Base-by-base conservation (phyloP, 2,888 invertebrate genomes). In the Nomada flava region DNA sequence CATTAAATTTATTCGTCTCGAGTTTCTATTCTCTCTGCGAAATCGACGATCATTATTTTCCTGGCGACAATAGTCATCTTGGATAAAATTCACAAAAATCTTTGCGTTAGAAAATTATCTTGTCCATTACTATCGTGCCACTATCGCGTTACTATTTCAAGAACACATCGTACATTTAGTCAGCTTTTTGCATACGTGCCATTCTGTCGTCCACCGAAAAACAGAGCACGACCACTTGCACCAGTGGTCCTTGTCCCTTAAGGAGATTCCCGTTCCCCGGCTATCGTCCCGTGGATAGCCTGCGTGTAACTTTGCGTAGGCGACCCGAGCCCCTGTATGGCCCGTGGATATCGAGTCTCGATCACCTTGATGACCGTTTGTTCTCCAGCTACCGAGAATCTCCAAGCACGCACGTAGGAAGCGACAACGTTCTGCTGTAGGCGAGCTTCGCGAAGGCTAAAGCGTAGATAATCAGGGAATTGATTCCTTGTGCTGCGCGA, bases 401-500 rank as follows among this genome's bases (percentile, higher is more conserved):
- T 53, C 59, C 68, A 72, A 47, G 71, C 53, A 57, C 59, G 63
- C 71, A 80, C 80, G 86, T 86, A 76, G 80, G 84, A 84, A 77
- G 79, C n/a, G 47, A 47, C 72, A 50, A 53, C 42, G 26, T 13
- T 60, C 15, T 47, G 42, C 62, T 78, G 84, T 86, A 84, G 86
- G 87, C 86, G 83, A 81, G 64, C 36, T 74, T 82, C 60, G 59
- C 60, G 23, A 29, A 76, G 52, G 3, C 60, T 63, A 87, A 82
- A 81, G 67, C 84, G 77, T 84, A 79, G 82, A 88, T 83, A 88
- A 87, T 87, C 85, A 64, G 68, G 53, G 73, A 83, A 86, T 23
- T 76, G 74, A 82, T 71, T 70, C 55, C 68, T 65, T 53, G 67
- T 64, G 36, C 69, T 63, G 63, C 72, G 64, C 57, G 52, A 42